Evolutionary conservation across 1,140 invertebrate species (phyloP).

Genomic region (Drosophila triauraria): DNA sequence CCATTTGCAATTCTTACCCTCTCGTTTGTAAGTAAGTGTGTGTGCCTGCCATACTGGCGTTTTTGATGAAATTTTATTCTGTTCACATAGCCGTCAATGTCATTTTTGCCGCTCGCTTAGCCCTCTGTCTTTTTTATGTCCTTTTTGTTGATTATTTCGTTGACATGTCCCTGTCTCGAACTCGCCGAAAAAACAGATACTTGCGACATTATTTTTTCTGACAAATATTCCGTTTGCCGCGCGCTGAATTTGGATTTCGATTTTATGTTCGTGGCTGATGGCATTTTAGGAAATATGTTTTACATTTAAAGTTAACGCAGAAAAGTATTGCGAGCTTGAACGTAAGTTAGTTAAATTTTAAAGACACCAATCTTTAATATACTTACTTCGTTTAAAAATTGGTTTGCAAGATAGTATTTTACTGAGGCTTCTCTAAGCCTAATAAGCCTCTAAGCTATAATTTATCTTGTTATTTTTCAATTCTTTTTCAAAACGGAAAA

Average conservation of each 20-base stretch:
- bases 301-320: background rate
- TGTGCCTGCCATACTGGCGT: constrained; percentile 66
- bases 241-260: background rate
- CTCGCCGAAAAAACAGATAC: constrained; percentile 5
- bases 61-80: constrained; percentile 81
- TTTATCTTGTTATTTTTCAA: too few species aligned
- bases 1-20: constrained; percentile 77
- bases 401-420: too few species aligned
- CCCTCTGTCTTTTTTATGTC: constrained; percentile 54
- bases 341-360: background rate
- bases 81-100: constrained; percentile 80
- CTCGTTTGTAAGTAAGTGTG: constrained; percentile 26
- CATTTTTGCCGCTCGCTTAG: constrained; percentile 75
- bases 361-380: too few species aligned
- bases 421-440: too few species aligned
- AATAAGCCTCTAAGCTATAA: too few species aligned
- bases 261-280: background rate
- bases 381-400: too few species aligned
- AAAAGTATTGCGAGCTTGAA: background rate
- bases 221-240: constrained; percentile 15
- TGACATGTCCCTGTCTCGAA: constrained; percentile 58
- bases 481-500: too few species aligned
- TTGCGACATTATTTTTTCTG: constrained; percentile 10
- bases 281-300: background rate
- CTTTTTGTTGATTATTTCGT: constrained; percentile 80